Percentiles rank a stretch among this genome's conserved stretches.
phyloP scores from a whole-genome alignment of 2,797 vertebrate genomes.

The Lacerta agilis region DNA sequence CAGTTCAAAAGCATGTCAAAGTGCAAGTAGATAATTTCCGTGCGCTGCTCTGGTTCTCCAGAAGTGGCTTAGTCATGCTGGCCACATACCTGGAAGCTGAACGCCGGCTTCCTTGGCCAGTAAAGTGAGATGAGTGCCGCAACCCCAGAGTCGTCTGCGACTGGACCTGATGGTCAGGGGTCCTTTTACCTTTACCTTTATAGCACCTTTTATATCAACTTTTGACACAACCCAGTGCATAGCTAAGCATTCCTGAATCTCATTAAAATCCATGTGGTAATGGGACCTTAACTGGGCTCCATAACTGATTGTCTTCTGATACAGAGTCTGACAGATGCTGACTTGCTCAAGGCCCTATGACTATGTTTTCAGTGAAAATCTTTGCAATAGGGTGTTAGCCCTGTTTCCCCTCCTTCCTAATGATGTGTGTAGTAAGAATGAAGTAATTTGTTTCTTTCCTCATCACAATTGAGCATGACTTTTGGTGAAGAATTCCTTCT shows the following conservation, averaged over 20 bases:
- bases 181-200: not conserved
- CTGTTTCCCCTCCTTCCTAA: not conserved
- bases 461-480: not conserved
- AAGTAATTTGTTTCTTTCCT: not conserved
- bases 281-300: not conserved
- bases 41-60: too few species aligned
- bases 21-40: too few species aligned
- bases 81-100: too few species aligned
- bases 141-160: too few species aligned
- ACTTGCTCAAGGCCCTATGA: too few species aligned
- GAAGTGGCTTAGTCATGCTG: too few species aligned
- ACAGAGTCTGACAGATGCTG: not conserved
- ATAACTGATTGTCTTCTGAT: not conserved
- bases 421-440: not conserved
- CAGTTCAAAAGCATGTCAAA: too few species aligned
- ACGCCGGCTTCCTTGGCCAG: too few species aligned
- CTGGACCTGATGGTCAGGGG: too few species aligned
- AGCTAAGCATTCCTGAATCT: not conserved
- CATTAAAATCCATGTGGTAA: not conserved
- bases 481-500: not conserved
- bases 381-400: not conserved
- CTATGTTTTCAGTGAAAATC: not conserved
- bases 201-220: not conserved
- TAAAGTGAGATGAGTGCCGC: too few species aligned
- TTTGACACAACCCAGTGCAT: not conserved